phyloP scores from a whole-genome alignment of 2,888 invertebrate genomes.

The Callyntrura sp. region DNA sequence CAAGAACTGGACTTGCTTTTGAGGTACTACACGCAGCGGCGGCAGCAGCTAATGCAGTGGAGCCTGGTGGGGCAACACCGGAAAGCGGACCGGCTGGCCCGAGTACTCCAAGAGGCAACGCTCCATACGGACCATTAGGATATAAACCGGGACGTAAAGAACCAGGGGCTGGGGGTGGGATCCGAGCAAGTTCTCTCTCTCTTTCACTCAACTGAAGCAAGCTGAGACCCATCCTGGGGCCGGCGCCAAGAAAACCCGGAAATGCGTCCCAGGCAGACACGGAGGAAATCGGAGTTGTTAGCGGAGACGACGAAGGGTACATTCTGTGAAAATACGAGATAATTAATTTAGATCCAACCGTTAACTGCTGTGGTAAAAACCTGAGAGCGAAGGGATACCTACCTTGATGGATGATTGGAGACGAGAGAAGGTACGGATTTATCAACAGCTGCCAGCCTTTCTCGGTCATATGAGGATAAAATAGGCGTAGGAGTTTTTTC shows the following conservation, averaged over 20 bases:
- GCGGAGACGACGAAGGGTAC: slow-evolving; percentile 80
- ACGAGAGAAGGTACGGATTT: slow-evolving; percentile 76
- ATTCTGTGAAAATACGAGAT: slow-evolving; percentile 69
- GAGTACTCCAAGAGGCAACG: slow-evolving; percentile 74
- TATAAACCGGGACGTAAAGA: slow-evolving; percentile 75
- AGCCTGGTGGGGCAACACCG: slow-evolving; percentile 58
- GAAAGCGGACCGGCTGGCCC: slow-evolving; percentile 65
- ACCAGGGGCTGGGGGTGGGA: slow-evolving; percentile 65
- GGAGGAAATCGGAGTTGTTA: slow-evolving; percentile 74
- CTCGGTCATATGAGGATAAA: slow-evolving; percentile 74
- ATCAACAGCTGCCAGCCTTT: slow-evolving; percentile 78
- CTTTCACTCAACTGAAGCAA: slow-evolving; percentile 82
- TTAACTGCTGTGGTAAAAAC: not conserved
- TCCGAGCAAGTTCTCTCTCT: slow-evolving; percentile 80
- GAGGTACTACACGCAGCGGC: slow-evolving; percentile 58
- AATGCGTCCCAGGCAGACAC: slow-evolving; percentile 82
- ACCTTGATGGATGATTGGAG: slow-evolving; percentile 81
- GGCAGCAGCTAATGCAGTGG: slow-evolving; percentile 15
- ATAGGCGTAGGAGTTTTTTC: slow-evolving; percentile 79
- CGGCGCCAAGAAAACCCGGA: slow-evolving; percentile 76
- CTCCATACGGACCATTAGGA: slow-evolving; percentile 78
- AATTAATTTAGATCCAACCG: not conserved
- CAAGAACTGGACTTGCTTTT: slow-evolving; percentile 74
- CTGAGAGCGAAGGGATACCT: too few species aligned
- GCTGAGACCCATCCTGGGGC: slow-evolving; percentile 81